Base-by-base conservation (phyloP, 2,113 vertebrate species). In the Tupaia tana region DNA sequence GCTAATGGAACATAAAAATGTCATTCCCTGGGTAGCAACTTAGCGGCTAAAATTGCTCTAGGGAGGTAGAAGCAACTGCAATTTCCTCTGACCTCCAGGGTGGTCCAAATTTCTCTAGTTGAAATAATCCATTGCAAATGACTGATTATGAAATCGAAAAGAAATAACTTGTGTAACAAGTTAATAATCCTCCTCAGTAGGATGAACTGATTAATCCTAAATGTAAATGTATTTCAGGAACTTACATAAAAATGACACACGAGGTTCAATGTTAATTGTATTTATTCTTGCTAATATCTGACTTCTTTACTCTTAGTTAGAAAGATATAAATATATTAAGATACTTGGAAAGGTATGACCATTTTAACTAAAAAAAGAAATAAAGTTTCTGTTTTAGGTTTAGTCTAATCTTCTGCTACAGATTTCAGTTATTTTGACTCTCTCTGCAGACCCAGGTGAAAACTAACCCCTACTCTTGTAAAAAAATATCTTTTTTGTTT, bases 1-100 rank as follows among this genome's bases (percentile, higher is more conserved):
- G 85, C 74, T 95, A 96, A 95, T 81, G 79, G 82, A 87, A 96
- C 90, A 95, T 96, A 92, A 97, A 96, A 96, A 88, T 96, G 43
- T 77, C 94, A 86, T 90, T 86, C 79, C 34, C 74, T 79, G 27
- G 43, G 78, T 86, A 92, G 61, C 59, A 93, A 92, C 52, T 86
- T 93, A 92, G 71, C 83, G 90, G 58, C 29, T 86, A 92, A 95
- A 92, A 95, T 93, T 93, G 77, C 77, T 92, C 69, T 71, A 56
- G 69, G 82, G 78, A 96, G 9, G 31, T 56, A 59, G 84, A 95
- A 95, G 64, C 56, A 95, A 92, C 31, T 61, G 70, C 7, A 92
- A 63, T 94, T 97, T 96, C 31, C 64, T 92, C 34, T 86, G 79
- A 92, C 54, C 43, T 95, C 27, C 88, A 88, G 31, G 74, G 85